A percentile compares a stretch with the other conserved stretches of the same genome.
These are phyloP conservation scores for Perithous albicinctus DNA, from an alignment of 2,888 invertebrate genomes.

Conservation along the genomic window DNA sequence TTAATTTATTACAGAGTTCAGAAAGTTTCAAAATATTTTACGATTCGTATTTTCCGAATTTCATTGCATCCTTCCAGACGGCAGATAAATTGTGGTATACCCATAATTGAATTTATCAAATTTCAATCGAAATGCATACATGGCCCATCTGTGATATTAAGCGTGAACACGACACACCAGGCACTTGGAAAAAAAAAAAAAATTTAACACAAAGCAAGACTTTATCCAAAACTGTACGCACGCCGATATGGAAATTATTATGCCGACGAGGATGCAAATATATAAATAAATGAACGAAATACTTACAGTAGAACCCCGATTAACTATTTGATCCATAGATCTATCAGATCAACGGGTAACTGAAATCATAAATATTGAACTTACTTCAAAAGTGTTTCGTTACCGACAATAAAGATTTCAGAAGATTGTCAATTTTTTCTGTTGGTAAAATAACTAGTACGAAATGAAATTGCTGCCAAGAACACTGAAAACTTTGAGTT, in stretches of 20 bases:
- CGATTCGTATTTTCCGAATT: conserved; percentile 1
- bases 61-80: conserved; percentile 1
- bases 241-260: neutral
- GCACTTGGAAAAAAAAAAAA: conserved; percentile 9
- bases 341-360: too few species aligned
- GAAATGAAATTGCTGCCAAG: too few species aligned
- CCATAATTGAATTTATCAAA: conserved; percentile 20
- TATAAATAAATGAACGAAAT: conserved; percentile 11
- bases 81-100: neutral
- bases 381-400: too few species aligned
- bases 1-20: conserved; percentile 17
- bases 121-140: conserved; percentile 36
- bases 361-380: too few species aligned
- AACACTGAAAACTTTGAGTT: too few species aligned
- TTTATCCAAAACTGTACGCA: conserved; percentile 24
- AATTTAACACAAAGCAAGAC: conserved; percentile 13
- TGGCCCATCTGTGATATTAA: conserved; percentile 60
- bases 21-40: conserved; percentile 6
- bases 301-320: too few species aligned
- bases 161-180: conserved; percentile 3
- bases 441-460: too few species aligned
- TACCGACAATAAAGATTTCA: too few species aligned
- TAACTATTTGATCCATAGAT: too few species aligned
- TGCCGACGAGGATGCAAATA: conserved; percentile 4
- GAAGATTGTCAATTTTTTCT: too few species aligned